These are phyloP conservation scores for Hypotaenidia philippensis DNA, from an alignment of 2,797 vertebrate species.

Conservation along the genomic window DNA sequence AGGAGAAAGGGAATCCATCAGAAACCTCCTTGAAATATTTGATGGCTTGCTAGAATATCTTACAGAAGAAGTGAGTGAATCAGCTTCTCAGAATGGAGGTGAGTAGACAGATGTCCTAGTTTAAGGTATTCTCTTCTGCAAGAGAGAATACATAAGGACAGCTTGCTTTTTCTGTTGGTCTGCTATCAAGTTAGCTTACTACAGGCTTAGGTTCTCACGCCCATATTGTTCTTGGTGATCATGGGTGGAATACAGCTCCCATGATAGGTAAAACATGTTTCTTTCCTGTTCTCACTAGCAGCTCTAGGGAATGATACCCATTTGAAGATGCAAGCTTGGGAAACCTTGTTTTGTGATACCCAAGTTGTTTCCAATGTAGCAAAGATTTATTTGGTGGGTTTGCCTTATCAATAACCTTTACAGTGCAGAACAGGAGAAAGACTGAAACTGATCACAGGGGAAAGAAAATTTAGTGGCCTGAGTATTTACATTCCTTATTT, in stretches of 20 bases:
- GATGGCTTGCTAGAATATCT: slow-evolving; percentile 96
- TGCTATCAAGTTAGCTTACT: background rate
- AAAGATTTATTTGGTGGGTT: background rate
- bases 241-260: background rate
- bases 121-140: background rate
- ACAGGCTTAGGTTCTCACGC: background rate
- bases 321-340: background rate
- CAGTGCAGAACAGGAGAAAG: background rate
- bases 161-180: background rate
- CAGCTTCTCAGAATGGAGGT: slow-evolving; percentile 84
- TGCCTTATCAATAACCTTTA: background rate
- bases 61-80: slow-evolving; percentile 88
- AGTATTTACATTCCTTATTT: background rate
- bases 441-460: background rate
- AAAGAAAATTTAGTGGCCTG: background rate
- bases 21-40: slow-evolving; percentile 96
- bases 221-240: background rate
- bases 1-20: slow-evolving; percentile 90
- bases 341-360: background rate
- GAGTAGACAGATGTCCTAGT: slow-evolving; percentile 19
- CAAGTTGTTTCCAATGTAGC: background rate
- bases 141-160: background rate
- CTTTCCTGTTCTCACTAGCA: background rate
- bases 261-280: background rate
- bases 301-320: background rate